Conservation (phyloP, 2,113 vertebrate genomes). For the Hemibagrus wyckioides region DNA sequence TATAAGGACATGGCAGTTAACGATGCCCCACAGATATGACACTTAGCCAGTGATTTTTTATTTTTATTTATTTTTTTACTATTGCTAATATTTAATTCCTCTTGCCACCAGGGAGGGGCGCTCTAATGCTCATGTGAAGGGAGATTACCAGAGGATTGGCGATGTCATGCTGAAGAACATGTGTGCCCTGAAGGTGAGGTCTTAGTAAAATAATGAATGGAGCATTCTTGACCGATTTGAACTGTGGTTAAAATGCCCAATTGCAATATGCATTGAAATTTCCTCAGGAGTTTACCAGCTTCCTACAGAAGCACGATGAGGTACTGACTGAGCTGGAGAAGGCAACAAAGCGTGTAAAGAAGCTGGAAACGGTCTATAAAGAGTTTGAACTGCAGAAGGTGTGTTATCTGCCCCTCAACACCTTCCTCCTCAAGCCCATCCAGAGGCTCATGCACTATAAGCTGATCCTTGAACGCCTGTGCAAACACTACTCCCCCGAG, state of each 20-base stretch:
- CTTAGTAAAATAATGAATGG: background rate
- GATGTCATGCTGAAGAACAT: conserved; percentile 93
- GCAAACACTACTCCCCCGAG: conserved; percentile 74
- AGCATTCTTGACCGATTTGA: background rate
- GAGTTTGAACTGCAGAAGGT: conserved; percentile 97
- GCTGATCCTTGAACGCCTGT: conserved; percentile 85
- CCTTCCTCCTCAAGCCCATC: conserved; percentile 92
- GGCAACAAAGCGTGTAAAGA: conserved; percentile 80
- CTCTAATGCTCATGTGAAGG: conserved; percentile 74
- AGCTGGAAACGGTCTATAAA: conserved; percentile 85
- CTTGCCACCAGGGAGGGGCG: conserved; percentile 83
- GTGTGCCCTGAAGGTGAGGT: conserved; percentile 82
- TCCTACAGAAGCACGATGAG: conserved; percentile 85
- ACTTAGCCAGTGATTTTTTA: background rate
- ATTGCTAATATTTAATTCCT: background rate
- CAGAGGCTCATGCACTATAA: conserved; percentile 95
- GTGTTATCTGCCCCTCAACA: conserved; percentile 93
- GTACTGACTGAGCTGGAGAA: conserved; percentile 88
- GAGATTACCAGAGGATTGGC: conserved; percentile 84
- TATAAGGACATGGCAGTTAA: background rate
- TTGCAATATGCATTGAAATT: background rate
- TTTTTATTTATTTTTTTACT: background rate
- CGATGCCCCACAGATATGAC: no score
- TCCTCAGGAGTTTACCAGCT: conserved; percentile 81
- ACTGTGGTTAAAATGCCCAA: background rate